Base-by-base conservation (phyloP, 2,113 vertebrate species). In the Oceanodroma tethys region DNA sequence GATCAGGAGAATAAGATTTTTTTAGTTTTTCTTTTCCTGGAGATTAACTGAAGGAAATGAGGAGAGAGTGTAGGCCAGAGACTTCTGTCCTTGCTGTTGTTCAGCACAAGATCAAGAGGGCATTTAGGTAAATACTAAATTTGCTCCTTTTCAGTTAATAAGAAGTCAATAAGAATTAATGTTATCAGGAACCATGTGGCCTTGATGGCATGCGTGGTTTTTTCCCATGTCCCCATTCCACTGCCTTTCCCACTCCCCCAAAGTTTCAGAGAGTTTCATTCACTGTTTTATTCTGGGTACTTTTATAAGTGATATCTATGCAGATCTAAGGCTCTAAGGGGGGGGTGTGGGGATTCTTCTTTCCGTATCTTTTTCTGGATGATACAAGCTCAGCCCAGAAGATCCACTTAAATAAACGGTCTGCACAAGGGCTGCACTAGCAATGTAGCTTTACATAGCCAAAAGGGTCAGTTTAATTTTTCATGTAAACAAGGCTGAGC, bases 391-490 rank as follows among this genome's bases (percentile, higher is more conserved):
- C 19, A n/a, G 27, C 48, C 12, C 16, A 38, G 58, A 63, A 59
- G 70, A 82, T 55, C 60, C 43, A 55, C 65, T 91, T 75, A 38
- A 91, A 89, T 71, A 74, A 88, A 78, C 8, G 50, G 23, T 40
- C 59, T 78, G 76, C 73, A 42, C 50, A 40, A 76, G 83, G 80
- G 53, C 50, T 91, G 59, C 6, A 2, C n/a, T 89, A 30, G 43
- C 56, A 30, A 1, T 9, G 47, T 48, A 79, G 78, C 74, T 93
- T 78, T 74, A 63, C 8, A 6, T 20, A 84, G 56, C 68, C 65
- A 40, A 71, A 83, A 72, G 84, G 76, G 76, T 74, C 83, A 26
- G 66, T 40, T 96, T 86, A 94, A 88, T 93, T 86, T 95, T 90
- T 88, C 52, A 67, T 88, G 68, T 91, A 91, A 96, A 67, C 72